These are phyloP conservation scores for Sebastes fasciatus DNA, from an alignment of 2,113 vertebrate genomes.

Conservation along the genomic window DNA sequence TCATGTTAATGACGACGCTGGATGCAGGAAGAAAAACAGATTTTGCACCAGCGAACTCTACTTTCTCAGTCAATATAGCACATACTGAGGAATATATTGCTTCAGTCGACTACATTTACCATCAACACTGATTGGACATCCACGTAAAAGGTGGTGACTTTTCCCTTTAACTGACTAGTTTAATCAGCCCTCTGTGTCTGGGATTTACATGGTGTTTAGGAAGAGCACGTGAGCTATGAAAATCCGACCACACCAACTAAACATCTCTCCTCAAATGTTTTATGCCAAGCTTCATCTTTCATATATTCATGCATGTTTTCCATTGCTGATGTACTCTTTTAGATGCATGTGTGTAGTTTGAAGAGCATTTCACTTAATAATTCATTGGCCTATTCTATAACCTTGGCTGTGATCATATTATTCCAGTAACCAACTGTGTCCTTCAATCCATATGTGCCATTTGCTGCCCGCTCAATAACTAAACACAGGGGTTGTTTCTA, in stretches of 20 bases:
- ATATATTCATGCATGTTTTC: slow-evolving; percentile 40
- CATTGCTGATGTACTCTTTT: neutral
- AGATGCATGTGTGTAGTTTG: slow-evolving; percentile 47
- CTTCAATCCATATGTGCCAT: slow-evolving; percentile 9
- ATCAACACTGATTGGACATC: slow-evolving; percentile 1
- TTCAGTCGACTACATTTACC: neutral
- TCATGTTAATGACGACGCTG: neutral
- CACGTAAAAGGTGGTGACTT: neutral
- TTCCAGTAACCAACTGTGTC: slow-evolving; percentile 5
- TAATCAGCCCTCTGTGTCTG: neutral
- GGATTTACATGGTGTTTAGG: neutral
- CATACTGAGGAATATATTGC: neutral
- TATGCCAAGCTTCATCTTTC: neutral
- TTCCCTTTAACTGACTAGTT: neutral
- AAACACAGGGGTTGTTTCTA: neutral
- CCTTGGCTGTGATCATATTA: slow-evolving; percentile 5
- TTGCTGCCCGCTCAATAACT: neutral
- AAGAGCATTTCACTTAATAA: slow-evolving; percentile 5
- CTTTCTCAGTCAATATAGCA: neutral
- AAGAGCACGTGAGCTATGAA: neutral
- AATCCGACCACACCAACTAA: slow-evolving; percentile 50
- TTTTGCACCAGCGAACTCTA: neutral
- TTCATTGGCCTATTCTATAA: neutral
- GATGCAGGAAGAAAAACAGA: neutral
- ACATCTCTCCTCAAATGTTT: slow-evolving; percentile 52